A percentile compares a stretch with the other conserved stretches of the same genome.
Evolutionary conservation across 2,113 vertebrate species (phyloP).

Genomic region (Alethe diademata): DNA sequence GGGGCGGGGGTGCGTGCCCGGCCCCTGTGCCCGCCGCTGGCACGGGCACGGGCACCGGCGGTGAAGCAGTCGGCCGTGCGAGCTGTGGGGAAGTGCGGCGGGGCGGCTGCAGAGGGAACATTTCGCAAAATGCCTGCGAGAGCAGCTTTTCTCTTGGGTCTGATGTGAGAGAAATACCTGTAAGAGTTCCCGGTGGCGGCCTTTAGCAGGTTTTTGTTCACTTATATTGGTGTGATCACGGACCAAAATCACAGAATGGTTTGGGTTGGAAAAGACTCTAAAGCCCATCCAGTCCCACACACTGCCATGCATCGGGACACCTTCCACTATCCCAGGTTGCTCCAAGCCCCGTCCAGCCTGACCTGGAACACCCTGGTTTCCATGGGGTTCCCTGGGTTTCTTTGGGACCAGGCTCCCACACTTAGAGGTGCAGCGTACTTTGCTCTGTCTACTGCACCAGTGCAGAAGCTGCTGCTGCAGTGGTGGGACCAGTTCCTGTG

Average conservation of each 20-base stretch:
- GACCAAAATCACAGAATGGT: no score
- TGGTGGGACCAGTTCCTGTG: neutral
- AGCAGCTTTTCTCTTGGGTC: neutral
- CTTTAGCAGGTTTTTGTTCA: neutral
- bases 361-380: neutral
- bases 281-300: neutral
- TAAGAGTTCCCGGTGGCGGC: neutral
- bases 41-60: neutral
- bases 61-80: conserved; percentile 33
- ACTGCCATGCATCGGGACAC: fast-evolving
- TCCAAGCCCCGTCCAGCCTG: neutral
- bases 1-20: no score
- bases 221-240: neutral
- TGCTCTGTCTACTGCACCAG: neutral
- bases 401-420: no score
- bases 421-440: no score
- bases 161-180: neutral
- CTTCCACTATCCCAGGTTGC: neutral
- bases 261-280: neutral
- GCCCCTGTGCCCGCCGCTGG: neutral
- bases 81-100: conserved; percentile 42
- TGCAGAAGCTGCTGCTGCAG: neutral
- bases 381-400: fast-evolving
- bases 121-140: neutral
- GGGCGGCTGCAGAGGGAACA: neutral